These are phyloP conservation scores for Sarcoramphus papa DNA, from an alignment of 2,797 vertebrate species.

Conservation along the genomic window DNA sequence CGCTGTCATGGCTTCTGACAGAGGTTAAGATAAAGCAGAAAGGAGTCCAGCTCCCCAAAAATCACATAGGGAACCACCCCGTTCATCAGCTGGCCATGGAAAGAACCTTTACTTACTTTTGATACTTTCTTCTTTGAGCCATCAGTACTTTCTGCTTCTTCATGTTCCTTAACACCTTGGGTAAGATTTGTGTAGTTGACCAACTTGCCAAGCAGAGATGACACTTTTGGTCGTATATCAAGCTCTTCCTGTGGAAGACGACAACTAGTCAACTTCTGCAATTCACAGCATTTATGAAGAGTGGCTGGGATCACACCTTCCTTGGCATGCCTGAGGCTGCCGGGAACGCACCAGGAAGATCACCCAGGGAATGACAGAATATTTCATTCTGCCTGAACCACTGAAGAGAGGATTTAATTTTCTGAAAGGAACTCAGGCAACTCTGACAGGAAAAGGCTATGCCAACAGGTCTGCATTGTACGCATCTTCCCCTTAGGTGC, in stretches of 20 bases:
- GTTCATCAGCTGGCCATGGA: rapidly evolving
- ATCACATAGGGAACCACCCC: neutral
- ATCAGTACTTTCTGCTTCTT: slow-evolving; percentile 90
- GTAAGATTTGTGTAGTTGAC: slow-evolving; percentile 97
- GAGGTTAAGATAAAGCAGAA: neutral
- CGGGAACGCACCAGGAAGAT: neutral
- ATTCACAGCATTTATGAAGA: neutral
- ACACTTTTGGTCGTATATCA: slow-evolving; percentile 98
- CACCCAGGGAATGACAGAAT: neutral
- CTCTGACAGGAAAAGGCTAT: neutral
- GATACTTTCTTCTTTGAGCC: slow-evolving; percentile 82
- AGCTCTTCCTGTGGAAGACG: slow-evolving; percentile 86
- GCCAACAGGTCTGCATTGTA: neutral
- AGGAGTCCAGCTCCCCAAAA: neutral
- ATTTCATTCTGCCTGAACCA: neutral
- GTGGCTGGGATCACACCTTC: neutral
- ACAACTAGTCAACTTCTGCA: neutral
- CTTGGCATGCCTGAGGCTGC: neutral
- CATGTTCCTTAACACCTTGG: slow-evolving; percentile 96
- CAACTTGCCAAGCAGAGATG: slow-evolving; percentile 93
- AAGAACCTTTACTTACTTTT: slow-evolving; percentile 79
- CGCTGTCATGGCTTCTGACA: neutral
- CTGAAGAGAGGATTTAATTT: neutral
- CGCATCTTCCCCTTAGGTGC: neutral
- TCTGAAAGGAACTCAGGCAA: neutral